phyloP scores from a whole-genome alignment of 2,113 vertebrate genomes.

The Narcine bancroftii region DNA sequence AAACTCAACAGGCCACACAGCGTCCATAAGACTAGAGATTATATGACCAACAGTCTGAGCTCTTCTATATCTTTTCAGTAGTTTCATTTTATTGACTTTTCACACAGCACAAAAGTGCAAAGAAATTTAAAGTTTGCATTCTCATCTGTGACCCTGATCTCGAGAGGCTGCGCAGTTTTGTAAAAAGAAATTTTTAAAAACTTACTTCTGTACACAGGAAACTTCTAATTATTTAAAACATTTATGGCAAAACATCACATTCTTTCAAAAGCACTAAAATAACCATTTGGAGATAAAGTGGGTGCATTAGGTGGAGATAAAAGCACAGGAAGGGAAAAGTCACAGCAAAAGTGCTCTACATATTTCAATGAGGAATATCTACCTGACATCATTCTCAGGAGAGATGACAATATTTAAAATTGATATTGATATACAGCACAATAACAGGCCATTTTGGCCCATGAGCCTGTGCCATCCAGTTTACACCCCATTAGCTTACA shows the following conservation, averaged over 20 bases:
- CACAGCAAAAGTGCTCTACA: background rate
- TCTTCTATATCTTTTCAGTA: too few relatives aligned
- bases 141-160: background rate
- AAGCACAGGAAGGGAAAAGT: background rate
- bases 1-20: too few relatives aligned
- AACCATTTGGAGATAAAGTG: background rate
- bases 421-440: too few relatives aligned
- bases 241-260: background rate
- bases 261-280: background rate
- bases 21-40: too few relatives aligned
- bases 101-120: background rate
- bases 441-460: too few relatives aligned
- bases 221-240: background rate
- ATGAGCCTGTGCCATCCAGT: too few relatives aligned
- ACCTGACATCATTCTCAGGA: background rate
- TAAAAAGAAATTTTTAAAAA: background rate
- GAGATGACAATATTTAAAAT: background rate
- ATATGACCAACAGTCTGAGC: too few relatives aligned
- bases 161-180: background rate
- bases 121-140: background rate
- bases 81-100: background rate
- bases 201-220: background rate
- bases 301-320: background rate
- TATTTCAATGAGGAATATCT: background rate
- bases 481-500: too few relatives aligned